Conservation (phyloP, 2,888 invertebrate genomes). For the Philonicus albiceps region DNA sequence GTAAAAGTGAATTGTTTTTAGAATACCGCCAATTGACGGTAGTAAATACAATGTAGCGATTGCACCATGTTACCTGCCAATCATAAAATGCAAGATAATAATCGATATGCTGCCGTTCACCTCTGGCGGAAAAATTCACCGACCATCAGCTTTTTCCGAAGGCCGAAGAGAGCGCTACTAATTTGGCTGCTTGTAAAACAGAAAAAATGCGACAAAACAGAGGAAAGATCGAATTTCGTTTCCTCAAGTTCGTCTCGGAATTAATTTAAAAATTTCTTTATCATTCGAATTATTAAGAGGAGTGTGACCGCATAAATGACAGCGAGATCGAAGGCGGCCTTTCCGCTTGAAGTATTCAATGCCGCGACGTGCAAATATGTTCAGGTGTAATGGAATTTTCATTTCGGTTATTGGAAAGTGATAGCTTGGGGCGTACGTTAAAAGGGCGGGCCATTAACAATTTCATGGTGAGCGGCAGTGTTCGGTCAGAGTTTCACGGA, state of each 20-base stretch:
- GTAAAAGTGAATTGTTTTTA: neutral
- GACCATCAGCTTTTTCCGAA: neutral
- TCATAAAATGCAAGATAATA: neutral
- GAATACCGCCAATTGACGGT: neutral
- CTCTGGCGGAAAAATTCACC: neutral
- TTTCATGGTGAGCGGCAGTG: neutral
- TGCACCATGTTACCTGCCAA: conserved; percentile 6
- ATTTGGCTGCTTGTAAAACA: neutral
- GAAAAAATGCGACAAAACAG: neutral
- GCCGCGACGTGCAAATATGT: conserved; percentile 4
- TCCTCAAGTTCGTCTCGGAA: neutral
- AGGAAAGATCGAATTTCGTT: neutral
- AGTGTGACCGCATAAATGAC: neutral
- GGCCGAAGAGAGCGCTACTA: conserved; percentile 2
- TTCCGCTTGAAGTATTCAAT: neutral
- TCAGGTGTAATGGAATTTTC: conserved; percentile 18
- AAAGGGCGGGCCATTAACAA: neutral
- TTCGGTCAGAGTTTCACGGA: neutral
- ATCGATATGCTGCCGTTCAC: conserved; percentile 5
- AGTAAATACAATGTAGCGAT: neutral
- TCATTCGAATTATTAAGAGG: neutral
- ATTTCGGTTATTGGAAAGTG: conserved; percentile 23
- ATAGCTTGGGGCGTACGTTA: neutral
- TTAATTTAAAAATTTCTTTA: conserved; percentile 23
- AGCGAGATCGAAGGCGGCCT: neutral